Evolutionary conservation across 2,797 vertebrate genomes (phyloP).

Genomic region (Spizella passerina): DNA sequence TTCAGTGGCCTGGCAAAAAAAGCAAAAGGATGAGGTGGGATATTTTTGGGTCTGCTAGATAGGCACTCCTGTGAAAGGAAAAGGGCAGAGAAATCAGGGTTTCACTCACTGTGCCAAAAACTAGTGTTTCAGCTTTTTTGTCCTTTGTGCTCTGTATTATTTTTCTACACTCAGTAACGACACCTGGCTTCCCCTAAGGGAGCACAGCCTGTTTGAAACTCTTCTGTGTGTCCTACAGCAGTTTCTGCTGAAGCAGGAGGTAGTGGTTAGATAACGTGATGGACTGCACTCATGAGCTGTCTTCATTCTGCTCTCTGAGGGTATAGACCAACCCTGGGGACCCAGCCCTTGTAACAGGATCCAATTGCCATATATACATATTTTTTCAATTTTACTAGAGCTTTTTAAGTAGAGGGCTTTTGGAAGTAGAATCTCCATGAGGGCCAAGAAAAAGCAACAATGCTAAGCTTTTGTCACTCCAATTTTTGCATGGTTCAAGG

Average conservation of each 20-base stretch:
- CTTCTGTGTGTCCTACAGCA: background rate
- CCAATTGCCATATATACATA: background rate
- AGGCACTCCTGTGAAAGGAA: background rate
- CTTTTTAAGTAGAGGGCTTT: background rate
- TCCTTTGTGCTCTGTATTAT: background rate
- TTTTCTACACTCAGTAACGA: background rate
- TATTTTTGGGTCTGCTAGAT: background rate
- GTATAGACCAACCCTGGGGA: background rate
- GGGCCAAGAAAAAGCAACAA: background rate
- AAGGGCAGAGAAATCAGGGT: background rate
- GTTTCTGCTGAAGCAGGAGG: background rate
- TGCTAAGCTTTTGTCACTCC: background rate
- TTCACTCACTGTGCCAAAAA: background rate
- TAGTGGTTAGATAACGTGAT: background rate
- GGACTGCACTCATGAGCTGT: background rate
- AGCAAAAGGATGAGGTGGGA: background rate
- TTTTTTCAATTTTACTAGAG: background rate
- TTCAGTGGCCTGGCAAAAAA: background rate
- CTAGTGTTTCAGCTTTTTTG: background rate
- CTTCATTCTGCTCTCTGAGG: background rate
- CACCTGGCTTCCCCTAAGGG: background rate
- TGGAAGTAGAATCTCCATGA: background rate
- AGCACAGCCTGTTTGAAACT: background rate
- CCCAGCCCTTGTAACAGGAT: background rate
- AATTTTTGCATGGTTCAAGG: background rate